A percentile compares a stretch with the other conserved stretches of the same genome.
These are phyloP conservation scores for Sesamia inferens DNA, from an alignment of 2,888 invertebrate species.

Conservation along the genomic window DNA sequence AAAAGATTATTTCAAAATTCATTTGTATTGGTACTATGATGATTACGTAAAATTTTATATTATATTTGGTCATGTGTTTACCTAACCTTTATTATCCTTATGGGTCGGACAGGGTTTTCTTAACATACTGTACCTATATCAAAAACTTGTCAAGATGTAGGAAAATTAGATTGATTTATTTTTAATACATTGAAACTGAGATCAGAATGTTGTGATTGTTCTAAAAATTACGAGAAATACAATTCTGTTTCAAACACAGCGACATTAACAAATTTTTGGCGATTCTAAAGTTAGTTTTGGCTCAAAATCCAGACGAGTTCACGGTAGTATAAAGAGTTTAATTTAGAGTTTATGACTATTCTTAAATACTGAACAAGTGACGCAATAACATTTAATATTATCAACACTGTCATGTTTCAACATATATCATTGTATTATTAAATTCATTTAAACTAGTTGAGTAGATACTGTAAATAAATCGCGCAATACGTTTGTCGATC, in stretches of 20 bases:
- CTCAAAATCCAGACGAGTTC: slow-evolving; percentile 55
- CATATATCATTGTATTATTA: slow-evolving; percentile 24
- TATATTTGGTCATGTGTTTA: too few species aligned
- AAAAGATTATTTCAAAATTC: too few species aligned
- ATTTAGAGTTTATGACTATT: slow-evolving; percentile 47
- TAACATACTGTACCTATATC: too few species aligned
- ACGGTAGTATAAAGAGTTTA: slow-evolving; percentile 37
- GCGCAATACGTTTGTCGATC: background rate
- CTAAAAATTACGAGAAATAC: too few species aligned
- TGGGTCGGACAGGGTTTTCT: too few species aligned
- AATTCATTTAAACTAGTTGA: background rate
- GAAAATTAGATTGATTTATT: too few species aligned
- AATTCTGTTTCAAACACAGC: background rate
- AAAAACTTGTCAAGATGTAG: too few species aligned
- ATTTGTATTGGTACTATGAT: too few species aligned
- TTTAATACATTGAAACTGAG: too few species aligned
- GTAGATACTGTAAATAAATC: background rate
- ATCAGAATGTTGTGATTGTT: too few species aligned
- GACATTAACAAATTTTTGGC: slow-evolving; percentile 21
- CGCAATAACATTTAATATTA: slow-evolving; percentile 11
- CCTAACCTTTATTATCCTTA: too few species aligned
- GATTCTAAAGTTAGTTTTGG: slow-evolving; percentile 54
- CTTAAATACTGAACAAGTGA: slow-evolving; percentile 11
- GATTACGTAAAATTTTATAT: too few species aligned
- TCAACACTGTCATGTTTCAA: slow-evolving; percentile 8